Base-by-base conservation (phyloP, 2,888 invertebrate genomes). In the Myopa testacea region DNA sequence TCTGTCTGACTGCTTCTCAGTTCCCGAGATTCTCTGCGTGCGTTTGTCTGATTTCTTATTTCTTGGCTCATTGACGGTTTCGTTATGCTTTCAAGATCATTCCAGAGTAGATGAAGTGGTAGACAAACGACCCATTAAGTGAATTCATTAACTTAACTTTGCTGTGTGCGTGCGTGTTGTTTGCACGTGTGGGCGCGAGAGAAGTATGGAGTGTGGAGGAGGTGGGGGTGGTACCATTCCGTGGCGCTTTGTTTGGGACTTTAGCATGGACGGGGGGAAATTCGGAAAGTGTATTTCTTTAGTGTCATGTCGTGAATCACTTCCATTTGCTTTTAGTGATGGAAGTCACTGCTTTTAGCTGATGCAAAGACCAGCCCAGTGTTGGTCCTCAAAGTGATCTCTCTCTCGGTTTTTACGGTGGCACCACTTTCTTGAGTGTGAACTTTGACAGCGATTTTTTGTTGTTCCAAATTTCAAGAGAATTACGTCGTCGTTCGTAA, bases 111-210 rank as follows among this genome's bases (percentile, higher is more conserved):
- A 75, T 75, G 75, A 75, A 81, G 79, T 79, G 80, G 80, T 81
- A 81, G 80, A 81, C 80, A 81, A 81, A 81, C 80, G 81, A 80
- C 81, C 79, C 80, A 78, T 80, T 81, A 81, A 82, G 81, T 82
- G 81, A 82, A 79, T 81, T 81, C 80, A 81, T 82, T 81, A 82
- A 81, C 75, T 74, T 50, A 8, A 50, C 37, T 45, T 26, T 68
- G 58, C 7, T 75, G 38, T 72, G 34, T 45, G n/a, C 50, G 40
- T 40, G 40, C 8, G 45, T 45, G 45, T 10, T 45, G 7, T 10
- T 8, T 45, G 45, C 45, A 45, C 34, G 60, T n/a, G 62, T 3
- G 40, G n/a, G 7, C 26, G 45, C 45, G 16, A n/a, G 73, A 38
- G 60, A 19, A 34, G 60, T 55, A 14, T 8, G 37, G 19, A 26